Base-by-base conservation (phyloP, 2,113 vertebrate genomes). In the Melanotaenia duboulayi region DNA sequence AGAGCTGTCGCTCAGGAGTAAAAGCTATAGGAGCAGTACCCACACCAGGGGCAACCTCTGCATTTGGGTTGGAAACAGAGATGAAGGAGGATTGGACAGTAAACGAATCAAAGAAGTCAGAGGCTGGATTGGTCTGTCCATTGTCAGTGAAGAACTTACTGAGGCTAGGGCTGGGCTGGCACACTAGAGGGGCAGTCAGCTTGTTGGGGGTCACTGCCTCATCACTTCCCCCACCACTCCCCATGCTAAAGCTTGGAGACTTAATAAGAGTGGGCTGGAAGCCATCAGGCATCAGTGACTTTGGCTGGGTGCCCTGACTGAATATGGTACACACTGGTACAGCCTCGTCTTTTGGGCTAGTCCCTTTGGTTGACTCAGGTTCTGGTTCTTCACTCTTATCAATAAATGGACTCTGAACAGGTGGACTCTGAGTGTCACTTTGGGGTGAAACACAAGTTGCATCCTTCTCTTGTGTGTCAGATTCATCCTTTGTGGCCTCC, bases 61-160 rank as follows among this genome's bases (percentile, higher is more conserved):
- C 97, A 4, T 96, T 96, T 24, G 97, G 97, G 76, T 99, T 99
- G 70, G 96, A 98, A 73, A 99, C 93, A 0, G 98, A 99, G 77
- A 98, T 97, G 86, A 99, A 99, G 35, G 91, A 94, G 2, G 96
- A 97, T 8, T 94, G 91, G 0, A 91, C 95, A 0, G 97, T 99
- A 66, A 99, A 99, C 1, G 98, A 99, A 84, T 99, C 98, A 39
- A 99, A 99, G 88, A 99, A 99, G 85, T 99, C 98, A 0, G 96
- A 94, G 49, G 95, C 97, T 19, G 97, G 88, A 54, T 95, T 96
- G 22, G 90, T 84, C 51, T 77, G 91, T 73, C 91, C 82, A 0
- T 95, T 94, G 23, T 99, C 98, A 0, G 94, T 94, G 56, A 99
- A 99, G 86, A 99, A 99, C 48, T 96, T 98, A 84, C 98, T 99